Evolutionary conservation across 2,797 vertebrate genomes (phyloP).

Genomic region (Lepidocolaptes lacrymiger): DNA sequence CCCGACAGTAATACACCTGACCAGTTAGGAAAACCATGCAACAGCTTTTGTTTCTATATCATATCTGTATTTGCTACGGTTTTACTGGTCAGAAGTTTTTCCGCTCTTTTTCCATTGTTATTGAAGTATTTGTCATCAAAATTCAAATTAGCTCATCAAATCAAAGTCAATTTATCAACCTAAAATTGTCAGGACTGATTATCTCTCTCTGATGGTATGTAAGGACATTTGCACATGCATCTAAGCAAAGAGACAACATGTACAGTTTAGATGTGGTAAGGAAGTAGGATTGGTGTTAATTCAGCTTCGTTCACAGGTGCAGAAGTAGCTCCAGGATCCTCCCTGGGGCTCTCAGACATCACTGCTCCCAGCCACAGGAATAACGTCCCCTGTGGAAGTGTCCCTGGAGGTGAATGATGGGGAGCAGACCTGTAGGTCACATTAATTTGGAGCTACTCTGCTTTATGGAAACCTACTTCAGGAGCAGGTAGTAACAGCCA

Average conservation of each 20-base stretch:
- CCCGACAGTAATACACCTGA: background rate
- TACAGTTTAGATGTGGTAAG: background rate
- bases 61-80: background rate
- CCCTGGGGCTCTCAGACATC: background rate
- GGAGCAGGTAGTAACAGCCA: background rate
- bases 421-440: background rate
- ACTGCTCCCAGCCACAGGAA: rapidly evolving
- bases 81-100: background rate
- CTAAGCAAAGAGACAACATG: background rate
- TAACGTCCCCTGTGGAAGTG: background rate
- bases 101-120: background rate
- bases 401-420: rapidly evolving
- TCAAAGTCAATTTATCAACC: background rate
- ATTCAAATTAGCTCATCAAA: conserved; percentile 1
- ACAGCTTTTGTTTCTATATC: background rate
- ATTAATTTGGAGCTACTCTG: background rate
- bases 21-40: background rate
- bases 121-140: background rate
- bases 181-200: background rate
- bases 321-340: rapidly evolving
- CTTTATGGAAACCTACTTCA: background rate
- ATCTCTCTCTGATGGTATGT: background rate
- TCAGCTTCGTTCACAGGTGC: background rate
- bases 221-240: background rate
- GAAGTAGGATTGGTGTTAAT: background rate